These are phyloP conservation scores for Bovichtus diacanthus DNA, from an alignment of 2,797 vertebrate genomes.

Conservation along the genomic window DNA sequence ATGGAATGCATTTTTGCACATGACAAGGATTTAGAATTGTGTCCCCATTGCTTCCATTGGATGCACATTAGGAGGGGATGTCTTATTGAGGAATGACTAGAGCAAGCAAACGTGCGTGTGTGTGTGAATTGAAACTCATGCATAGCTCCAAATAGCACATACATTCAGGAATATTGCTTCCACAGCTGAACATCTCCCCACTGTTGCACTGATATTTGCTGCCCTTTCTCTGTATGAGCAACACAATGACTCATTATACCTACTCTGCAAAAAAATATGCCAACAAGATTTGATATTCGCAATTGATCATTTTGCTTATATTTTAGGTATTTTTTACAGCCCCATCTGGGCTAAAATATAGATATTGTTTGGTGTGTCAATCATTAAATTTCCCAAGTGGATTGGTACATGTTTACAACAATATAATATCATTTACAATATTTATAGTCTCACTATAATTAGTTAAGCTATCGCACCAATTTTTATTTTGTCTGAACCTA, in stretches of 20 bases:
- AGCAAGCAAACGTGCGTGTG: neutral
- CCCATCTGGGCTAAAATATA: neutral
- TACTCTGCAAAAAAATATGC: constrained; percentile 18
- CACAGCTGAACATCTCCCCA: constrained; percentile 5
- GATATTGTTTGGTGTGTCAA: neutral
- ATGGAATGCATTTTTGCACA: neutral
- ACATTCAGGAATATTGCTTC: constrained; percentile 6
- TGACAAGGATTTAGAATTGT: neutral
- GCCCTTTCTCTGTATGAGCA: constrained; percentile 17
- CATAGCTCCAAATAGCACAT: constrained; percentile 5
- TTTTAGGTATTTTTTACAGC: constrained; percentile 8
- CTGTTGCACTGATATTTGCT: constrained; percentile 16
- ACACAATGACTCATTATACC: constrained; percentile 34
- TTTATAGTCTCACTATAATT: neutral
- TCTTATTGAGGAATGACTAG: no score
- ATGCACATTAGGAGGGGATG: neutral
- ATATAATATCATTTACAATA: neutral
- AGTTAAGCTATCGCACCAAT: neutral
- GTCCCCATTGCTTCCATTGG: neutral
- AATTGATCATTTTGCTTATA: neutral
- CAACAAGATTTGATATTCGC: constrained; percentile 10
- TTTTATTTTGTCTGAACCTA: neutral
- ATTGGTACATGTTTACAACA: neutral
- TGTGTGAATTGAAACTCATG: neutral
- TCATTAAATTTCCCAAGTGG: neutral